phyloP scores from a whole-genome alignment of 2,888 invertebrate species.

The Pachycephus smyrnensis region DNA sequence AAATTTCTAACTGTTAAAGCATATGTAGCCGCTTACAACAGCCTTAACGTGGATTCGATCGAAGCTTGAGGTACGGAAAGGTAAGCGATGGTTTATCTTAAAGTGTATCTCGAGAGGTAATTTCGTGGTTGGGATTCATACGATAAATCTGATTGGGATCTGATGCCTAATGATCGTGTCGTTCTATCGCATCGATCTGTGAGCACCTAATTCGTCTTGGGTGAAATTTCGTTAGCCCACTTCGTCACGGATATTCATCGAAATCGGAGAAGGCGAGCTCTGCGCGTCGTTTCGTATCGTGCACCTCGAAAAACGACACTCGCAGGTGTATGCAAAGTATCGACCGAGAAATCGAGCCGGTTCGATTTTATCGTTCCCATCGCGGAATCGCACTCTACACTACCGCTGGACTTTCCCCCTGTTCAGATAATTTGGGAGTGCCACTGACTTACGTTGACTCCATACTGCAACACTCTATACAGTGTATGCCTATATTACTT shows the following conservation, averaged over 20 bases:
- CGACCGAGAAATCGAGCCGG: conserved; percentile 3
- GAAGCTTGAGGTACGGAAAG: background rate
- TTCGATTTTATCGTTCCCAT: conserved; percentile 1
- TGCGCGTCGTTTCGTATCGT: background rate
- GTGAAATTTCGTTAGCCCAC: conserved; percentile 22
- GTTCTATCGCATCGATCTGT: conserved; percentile 21
- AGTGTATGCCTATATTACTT: background rate
- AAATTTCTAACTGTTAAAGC: background rate
- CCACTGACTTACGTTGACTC: background rate
- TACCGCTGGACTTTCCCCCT: background rate
- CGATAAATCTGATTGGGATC: conserved; percentile 24
- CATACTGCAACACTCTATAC: background rate
- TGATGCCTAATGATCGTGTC: conserved; percentile 25
- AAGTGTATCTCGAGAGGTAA: conserved; percentile 23
- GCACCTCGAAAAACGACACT: background rate
- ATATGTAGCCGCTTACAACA: background rate
- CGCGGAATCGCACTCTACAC: background rate
- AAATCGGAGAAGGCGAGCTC: conserved; percentile 15
- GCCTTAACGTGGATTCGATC: background rate
- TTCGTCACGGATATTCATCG: conserved; percentile 18
- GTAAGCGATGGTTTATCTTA: conserved; percentile 16
- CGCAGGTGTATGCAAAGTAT: background rate
- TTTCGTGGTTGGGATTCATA: conserved; percentile 20
- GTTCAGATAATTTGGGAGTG: background rate
- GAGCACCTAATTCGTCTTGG: conserved; percentile 25